A percentile compares a stretch with the other conserved stretches of the same genome.
Evolutionary conservation across 2,113 vertebrate species (phyloP).

Genomic region (Syrmaticus mikado): DNA sequence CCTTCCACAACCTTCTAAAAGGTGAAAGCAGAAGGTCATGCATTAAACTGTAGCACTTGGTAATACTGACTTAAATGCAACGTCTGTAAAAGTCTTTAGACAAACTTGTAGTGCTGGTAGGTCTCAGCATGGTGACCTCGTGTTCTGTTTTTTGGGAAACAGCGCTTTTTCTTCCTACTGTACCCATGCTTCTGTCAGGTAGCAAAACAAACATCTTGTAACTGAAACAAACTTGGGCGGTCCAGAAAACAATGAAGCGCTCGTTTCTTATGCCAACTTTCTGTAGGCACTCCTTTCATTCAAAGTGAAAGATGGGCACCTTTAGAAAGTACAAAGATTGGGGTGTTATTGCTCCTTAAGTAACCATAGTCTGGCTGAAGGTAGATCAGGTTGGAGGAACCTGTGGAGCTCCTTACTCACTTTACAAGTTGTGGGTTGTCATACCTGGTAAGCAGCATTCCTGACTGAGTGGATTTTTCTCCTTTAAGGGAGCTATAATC

Average conservation of each 20-base stretch:
- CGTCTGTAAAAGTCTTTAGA: neutral
- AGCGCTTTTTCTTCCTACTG: neutral
- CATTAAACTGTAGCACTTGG: neutral
- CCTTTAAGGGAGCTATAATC: neutral
- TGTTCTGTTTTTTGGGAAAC: neutral
- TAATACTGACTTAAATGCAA: neutral
- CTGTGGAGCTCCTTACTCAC: neutral
- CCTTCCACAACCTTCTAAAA: neutral
- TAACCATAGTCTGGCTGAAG: neutral
- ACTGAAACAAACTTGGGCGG: neutral
- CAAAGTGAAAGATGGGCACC: neutral
- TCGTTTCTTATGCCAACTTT: slow-evolving; percentile 19
- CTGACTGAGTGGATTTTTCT: neutral
- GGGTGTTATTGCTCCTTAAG: neutral
- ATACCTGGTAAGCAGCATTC: slow-evolving; percentile 38
- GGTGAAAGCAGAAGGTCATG: neutral
- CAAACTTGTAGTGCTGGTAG: neutral
- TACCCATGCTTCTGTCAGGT: neutral
- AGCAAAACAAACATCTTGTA: slow-evolving; percentile 21
- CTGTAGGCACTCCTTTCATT: neutral
- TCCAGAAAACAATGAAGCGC: slow-evolving; percentile 19
- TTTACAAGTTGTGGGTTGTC: neutral
- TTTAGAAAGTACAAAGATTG: slow-evolving; percentile 8
- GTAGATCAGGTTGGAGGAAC: neutral
- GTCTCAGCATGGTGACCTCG: neutral